Base-by-base conservation (phyloP, 2,113 vertebrate species). In the Salminus brasiliensis region DNA sequence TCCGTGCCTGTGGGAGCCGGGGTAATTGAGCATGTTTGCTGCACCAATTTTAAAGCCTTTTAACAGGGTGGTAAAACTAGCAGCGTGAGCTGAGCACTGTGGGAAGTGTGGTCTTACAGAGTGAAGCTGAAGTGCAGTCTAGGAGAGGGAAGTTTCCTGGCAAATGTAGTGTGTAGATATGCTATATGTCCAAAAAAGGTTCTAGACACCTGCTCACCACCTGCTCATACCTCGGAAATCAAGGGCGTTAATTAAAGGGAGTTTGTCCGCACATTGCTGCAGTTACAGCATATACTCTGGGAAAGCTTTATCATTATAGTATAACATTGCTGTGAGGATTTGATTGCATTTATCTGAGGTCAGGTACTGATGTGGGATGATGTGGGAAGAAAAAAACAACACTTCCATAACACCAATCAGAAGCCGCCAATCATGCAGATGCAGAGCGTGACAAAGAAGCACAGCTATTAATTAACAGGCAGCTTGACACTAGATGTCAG, bases 11-110 rank as follows among this genome's bases (percentile, higher is more conserved):
- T 65, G 90, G 88, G 90, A 89, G 63, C 85, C 52, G 85, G 90
- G 87, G 88, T 93, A 92, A 93, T 93, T 92, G 92, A 94, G 92
- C 91, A 90, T 93, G 92, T 92, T 89, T 90, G 88, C 86, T 88
- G 89, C 88, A 83, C 87, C 89, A 87, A 87, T 89, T 87, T 91
- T 83, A 92, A 92, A 92, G 81, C 76, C 83, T 81, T 91, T 91
- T 91, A 84, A 88, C 86, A 79, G 81, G 32, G 83, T 82, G 84
- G 87, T 81, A 87, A 89, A 90, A 84, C 85, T 76, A 67, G 71
- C 74, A 70, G 81, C 65, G 36, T 30, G 62, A 60, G 36, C 72
- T 57, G 57, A 34, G 63, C 68, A 67, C 68, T 32, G 80, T 84
- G 74, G 67, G 75, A 55, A 55, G 32, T 78, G 73, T 79, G 45